phyloP scores from a whole-genome alignment of 2,113 vertebrate genomes.

The Aviceda subcristata region DNA sequence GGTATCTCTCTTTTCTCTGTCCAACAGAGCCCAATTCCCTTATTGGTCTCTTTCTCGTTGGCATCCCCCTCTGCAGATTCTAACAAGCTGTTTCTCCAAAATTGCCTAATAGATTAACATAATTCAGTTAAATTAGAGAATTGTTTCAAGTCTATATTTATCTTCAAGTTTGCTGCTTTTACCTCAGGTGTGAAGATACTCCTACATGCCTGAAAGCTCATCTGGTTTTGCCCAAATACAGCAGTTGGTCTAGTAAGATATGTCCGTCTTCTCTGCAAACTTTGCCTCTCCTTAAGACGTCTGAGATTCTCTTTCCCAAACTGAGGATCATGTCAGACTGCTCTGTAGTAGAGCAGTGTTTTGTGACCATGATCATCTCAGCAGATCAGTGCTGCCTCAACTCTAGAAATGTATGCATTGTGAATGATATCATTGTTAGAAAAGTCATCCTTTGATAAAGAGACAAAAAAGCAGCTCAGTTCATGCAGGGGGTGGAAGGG shows the following conservation, averaged over 20 bases:
- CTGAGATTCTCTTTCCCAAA: not conserved
- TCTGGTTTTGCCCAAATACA: not conserved
- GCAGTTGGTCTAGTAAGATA: not conserved
- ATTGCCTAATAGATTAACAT: not conserved
- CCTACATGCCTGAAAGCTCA: not conserved
- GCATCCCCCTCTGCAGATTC: not conserved
- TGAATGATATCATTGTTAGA: conserved; percentile 22
- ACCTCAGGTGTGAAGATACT: not conserved
- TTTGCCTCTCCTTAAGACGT: not conserved
- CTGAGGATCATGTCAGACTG: not conserved
- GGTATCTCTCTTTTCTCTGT: not conserved
- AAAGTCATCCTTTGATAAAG: conserved; percentile 33
- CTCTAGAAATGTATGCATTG: not conserved
- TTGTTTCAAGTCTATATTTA: not conserved
- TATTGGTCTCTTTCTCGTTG: not conserved
- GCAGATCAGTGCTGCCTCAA: not conserved
- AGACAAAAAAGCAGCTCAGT: not conserved
- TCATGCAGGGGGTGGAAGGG: not conserved
- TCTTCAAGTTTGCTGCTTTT: not conserved
- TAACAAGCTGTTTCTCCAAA: not conserved
- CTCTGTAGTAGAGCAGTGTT: not conserved
- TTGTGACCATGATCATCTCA: not conserved
- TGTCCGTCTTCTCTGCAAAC: not conserved
- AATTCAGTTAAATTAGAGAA: not conserved
- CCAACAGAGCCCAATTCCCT: not conserved